Percentiles rank a stretch among this genome's conserved stretches.
Evolutionary conservation across 2,797 vertebrate species (phyloP).

Genomic region (Protonibea diacanthus): DNA sequence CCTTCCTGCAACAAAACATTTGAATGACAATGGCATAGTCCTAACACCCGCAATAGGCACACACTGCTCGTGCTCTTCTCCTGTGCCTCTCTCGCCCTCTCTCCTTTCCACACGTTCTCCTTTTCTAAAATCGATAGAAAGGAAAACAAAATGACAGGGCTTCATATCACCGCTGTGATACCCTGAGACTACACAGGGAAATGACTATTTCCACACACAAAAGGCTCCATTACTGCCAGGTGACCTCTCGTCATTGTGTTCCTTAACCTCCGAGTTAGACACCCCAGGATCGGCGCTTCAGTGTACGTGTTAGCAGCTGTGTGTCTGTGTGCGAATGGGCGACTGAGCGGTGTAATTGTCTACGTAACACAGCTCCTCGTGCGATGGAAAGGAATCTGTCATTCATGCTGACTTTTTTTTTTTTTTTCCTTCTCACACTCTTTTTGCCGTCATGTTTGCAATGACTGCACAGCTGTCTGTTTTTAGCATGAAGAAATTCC

Average conservation of each 20-base stretch:
- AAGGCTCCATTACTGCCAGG: constrained; percentile 84
- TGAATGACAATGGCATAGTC: constrained; percentile 83
- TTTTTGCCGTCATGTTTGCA: constrained; percentile 43
- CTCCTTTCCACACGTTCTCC: constrained; percentile 59
- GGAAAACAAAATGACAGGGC: constrained; percentile 81
- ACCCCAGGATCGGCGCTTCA: constrained; percentile 56
- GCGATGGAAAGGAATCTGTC: constrained; percentile 63
- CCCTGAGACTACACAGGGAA: constrained; percentile 79
- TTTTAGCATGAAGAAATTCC: constrained; percentile 50
- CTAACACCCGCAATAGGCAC: constrained; percentile 73
- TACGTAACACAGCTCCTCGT: constrained; percentile 46
- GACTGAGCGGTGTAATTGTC: constrained; percentile 54
- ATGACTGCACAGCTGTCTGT: constrained; percentile 43
- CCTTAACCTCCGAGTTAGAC: constrained; percentile 74
- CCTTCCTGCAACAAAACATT: constrained; percentile 82
- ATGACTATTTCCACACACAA: constrained; percentile 85
- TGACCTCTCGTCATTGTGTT: constrained; percentile 82
- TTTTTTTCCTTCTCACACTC: constrained; percentile 9
- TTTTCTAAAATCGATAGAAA: constrained; percentile 73
- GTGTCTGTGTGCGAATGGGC: constrained; percentile 27
- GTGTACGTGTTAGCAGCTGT: constrained; percentile 51
- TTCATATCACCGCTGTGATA: constrained; percentile 80
- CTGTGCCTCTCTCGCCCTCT: constrained; percentile 49
- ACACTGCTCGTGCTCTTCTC: constrained; percentile 43
- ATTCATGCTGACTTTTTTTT: constrained; percentile 51